Percentiles rank a stretch among this genome's conserved stretches.
These are phyloP conservation scores for Eupleurogrammus muticus DNA, from an alignment of 2,797 vertebrate genomes.

Conservation along the genomic window DNA sequence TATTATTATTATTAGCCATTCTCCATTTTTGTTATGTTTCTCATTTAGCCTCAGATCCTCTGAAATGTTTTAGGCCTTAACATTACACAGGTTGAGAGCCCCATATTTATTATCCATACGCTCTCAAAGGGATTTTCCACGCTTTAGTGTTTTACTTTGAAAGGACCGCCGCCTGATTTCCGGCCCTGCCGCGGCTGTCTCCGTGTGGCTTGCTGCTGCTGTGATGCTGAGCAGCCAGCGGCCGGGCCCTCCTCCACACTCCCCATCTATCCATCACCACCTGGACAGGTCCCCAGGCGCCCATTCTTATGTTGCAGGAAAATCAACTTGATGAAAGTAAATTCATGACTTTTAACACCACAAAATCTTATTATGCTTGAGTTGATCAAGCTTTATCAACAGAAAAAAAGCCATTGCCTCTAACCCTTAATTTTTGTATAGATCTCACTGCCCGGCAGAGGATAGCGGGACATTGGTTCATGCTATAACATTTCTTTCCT, in stretches of 20 bases:
- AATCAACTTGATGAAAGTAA: slow-evolving; percentile 1
- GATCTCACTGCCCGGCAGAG: background rate
- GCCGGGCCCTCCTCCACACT: slow-evolving; percentile 49
- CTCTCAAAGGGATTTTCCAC: rapidly evolving
- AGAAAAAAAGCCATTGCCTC: background rate
- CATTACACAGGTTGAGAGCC: too few relatives aligned
- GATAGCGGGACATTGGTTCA: background rate
- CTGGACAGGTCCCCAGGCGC: slow-evolving; percentile 30
- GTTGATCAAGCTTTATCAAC: slow-evolving; percentile 11
- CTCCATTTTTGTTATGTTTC: too few relatives aligned
- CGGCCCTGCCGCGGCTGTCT: background rate
- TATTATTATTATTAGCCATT: too few relatives aligned
- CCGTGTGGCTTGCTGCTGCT: slow-evolving; percentile 28
- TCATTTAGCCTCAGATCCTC: too few relatives aligned
- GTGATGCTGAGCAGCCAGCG: slow-evolving; percentile 50
- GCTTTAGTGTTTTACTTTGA: slow-evolving; percentile 44
- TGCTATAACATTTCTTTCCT: background rate
- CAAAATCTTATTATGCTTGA: slow-evolving; percentile 7
- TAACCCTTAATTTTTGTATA: background rate
- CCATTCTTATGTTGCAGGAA: background rate
- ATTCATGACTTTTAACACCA: background rate
- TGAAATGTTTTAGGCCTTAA: too few relatives aligned
- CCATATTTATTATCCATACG: background rate
- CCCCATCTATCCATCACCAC: slow-evolving; percentile 48
- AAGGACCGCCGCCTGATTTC: slow-evolving; percentile 8